Evolutionary conservation across 2,888 invertebrate genomes (phyloP), one percentile per base, ranked within the genome.

Genomic region (Drosophila affinis): DNA sequence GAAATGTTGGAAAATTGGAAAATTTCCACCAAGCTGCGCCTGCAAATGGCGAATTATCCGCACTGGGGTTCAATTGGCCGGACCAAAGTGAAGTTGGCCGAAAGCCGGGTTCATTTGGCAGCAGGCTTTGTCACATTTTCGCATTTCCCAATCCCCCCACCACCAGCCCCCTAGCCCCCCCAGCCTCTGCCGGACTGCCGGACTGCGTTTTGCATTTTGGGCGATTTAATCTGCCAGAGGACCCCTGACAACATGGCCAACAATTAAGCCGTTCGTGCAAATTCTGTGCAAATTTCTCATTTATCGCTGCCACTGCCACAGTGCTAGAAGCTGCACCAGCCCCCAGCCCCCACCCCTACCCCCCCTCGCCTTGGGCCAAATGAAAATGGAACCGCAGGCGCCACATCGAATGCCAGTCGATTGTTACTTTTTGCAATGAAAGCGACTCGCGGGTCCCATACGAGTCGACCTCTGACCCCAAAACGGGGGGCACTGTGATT

Each of bases 211-310:
- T 63, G 52, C 79, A 62, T 69, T 72, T 67, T 77, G 56, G 74
- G 67, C 68, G 72, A 86, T 86, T 83, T 86, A 81, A 86, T 82
- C 81, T 77, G 70, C 60, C 46, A 17, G 65, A 64, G 64, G 60
- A 64, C 61, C 51, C 77, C 77, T 27, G 63, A 70, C 71, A 71
- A 72, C 81, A 75, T 63, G 77, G 84, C 65, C 87, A 84, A 77
- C 87, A 87, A 83, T 83, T 83, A 87, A 78, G 78, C 78, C 76
- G 75, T 79, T 76, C 87, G 72, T 73, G 85, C 76, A 79, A 81
- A 85, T 87, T 72, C 79, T 47, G 65, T 44, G 71, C 54, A 72
- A 84, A 82, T 78, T 78, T 85, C 71, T 69, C 72, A 81, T 85
- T 79, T 82, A 87, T 75, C 60, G 85, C 51, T 29, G 29, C 59